These are phyloP conservation scores for Rhopalosiphum nymphaeae DNA, from an alignment of 2,888 invertebrate species.

Conservation along the genomic window DNA sequence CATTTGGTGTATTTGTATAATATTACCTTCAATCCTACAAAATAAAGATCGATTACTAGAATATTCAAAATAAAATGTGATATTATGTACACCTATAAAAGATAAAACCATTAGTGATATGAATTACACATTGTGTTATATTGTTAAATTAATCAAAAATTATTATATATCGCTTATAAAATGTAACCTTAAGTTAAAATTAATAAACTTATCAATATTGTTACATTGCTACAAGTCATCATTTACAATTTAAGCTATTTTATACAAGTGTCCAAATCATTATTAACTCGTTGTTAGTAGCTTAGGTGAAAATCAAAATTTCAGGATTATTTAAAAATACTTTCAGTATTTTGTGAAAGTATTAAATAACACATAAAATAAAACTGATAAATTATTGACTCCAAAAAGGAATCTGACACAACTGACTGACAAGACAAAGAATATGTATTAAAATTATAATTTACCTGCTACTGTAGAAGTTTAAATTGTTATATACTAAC, in stretches of 20 bases:
- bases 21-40: slow-evolving; percentile 55
- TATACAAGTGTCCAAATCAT: not conserved
- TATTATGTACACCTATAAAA: not conserved
- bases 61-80: not conserved
- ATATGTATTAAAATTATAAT: not conserved
- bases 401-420: too few species aligned
- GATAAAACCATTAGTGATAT: not conserved
- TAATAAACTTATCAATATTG: not conserved
- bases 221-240: not conserved
- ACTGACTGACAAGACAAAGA: not conserved
- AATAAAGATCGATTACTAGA: not conserved
- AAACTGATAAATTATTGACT: too few species aligned
- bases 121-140: not conserved
- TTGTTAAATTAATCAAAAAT: not conserved
- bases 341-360: not conserved
- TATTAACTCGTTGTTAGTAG: not conserved
- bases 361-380: not conserved
- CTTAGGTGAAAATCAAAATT: not conserved
- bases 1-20: slow-evolving; percentile 35
- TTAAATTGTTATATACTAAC: too few species aligned
- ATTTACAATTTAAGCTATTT: not conserved
- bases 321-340: not conserved
- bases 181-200: not conserved
- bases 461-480: not conserved
- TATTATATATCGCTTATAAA: not conserved